Percentiles rank a stretch among this genome's conserved stretches.
These are phyloP conservation scores for Pristionchus maxplancki DNA, from an alignment of 2,888 invertebrate genomes.

Conservation along the genomic window DNA sequence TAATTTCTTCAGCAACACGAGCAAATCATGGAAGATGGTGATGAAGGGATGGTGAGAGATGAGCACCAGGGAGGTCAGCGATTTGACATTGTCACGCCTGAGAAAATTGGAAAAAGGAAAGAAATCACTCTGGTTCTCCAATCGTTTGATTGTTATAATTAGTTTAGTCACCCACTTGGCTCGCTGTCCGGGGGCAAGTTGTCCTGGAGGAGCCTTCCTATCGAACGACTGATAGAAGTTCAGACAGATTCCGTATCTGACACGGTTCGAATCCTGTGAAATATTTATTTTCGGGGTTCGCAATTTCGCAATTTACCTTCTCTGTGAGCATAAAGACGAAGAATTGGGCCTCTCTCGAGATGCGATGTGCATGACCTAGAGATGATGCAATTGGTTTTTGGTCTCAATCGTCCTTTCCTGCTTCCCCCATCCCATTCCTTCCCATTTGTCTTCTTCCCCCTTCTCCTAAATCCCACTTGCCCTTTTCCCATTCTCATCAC, in stretches of 20 bases:
- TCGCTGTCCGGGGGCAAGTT: neutral
- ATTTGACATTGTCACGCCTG: conserved; percentile 78
- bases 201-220: conserved; percentile 44
- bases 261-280: conserved; percentile 91
- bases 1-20: conserved; percentile 93
- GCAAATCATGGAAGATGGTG: conserved; percentile 96
- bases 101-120: too few relatives aligned
- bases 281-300: too few relatives aligned
- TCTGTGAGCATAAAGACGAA: conserved; percentile 86
- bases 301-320: conserved; percentile 44
- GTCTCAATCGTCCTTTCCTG: neutral
- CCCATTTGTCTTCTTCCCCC: conserved; percentile 10
- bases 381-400: neutral
- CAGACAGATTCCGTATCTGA: conserved; percentile 94
- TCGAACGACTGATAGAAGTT: conserved; percentile 84
- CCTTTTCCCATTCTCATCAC: neutral
- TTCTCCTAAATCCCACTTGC: neutral
- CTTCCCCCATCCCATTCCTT: neutral
- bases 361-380: conserved; percentile 82
- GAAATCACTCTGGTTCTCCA: neutral
- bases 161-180: neutral
- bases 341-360: conserved; percentile 90
- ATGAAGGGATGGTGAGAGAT: conserved; percentile 99
- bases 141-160: too few relatives aligned
- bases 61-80: conserved; percentile 95